Percentiles rank a stretch among this genome's conserved stretches.
Conservation (phyloP, 2,797 vertebrate genomes). For the Acrocephalus scirpaceus region DNA sequence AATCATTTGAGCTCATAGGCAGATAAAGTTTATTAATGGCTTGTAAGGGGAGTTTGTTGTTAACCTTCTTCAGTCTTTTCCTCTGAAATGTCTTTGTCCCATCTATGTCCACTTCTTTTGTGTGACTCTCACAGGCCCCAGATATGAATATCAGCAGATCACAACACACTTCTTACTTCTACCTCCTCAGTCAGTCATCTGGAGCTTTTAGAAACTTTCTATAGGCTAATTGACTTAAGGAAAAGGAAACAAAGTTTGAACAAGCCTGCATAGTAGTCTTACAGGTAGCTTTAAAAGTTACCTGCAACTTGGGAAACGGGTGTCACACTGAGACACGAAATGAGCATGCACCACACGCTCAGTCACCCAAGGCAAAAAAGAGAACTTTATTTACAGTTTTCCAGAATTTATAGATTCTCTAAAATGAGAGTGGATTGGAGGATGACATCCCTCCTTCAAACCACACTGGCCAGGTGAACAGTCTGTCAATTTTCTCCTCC, state of each 20-base stretch:
- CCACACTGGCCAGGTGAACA: too few species aligned
- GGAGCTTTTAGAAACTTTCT: neutral
- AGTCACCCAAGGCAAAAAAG: too few species aligned
- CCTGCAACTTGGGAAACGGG: neutral
- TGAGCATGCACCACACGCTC: too few species aligned
- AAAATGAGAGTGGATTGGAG: too few species aligned
- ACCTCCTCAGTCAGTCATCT: neutral
- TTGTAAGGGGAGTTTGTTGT: neutral
- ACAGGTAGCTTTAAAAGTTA: neutral
- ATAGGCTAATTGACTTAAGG: neutral
- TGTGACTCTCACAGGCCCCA: neutral
- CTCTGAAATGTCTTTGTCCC: neutral
- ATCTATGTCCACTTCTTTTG: neutral
- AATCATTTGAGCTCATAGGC: neutral
- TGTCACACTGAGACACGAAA: too few species aligned
- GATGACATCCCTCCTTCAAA: too few species aligned
- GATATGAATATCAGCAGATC: too few species aligned
- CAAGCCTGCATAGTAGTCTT: neutral
- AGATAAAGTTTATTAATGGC: neutral
- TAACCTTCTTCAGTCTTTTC: neutral
- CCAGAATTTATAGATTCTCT: too few species aligned
- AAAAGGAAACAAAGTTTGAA: neutral
- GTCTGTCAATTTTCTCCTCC: too few species aligned
- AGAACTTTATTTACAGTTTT: too few species aligned
- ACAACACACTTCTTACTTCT: neutral